phyloP scores from a whole-genome alignment of 2,113 vertebrate species.

The Cariama cristata region DNA sequence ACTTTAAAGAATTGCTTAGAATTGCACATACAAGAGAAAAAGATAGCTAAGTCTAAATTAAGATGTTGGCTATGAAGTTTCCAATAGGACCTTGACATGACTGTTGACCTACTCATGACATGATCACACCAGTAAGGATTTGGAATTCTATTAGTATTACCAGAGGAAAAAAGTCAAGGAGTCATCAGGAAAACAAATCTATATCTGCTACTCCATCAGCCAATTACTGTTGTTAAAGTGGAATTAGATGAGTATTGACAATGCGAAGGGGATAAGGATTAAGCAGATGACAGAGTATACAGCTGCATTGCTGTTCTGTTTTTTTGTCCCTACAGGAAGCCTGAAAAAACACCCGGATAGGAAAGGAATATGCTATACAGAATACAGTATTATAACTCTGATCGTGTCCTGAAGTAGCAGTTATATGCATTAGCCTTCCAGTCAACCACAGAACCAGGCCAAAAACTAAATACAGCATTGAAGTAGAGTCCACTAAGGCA shows the following conservation, averaged over 20 bases:
- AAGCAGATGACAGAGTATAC: slow-evolving; percentile 83
- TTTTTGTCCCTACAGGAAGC: slow-evolving; percentile 12
- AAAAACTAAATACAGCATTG: neutral
- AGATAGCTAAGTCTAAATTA: slow-evolving; percentile 95
- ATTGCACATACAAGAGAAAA: slow-evolving; percentile 81
- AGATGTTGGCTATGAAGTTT: slow-evolving; percentile 98
- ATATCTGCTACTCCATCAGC: slow-evolving; percentile 99
- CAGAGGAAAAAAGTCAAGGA: slow-evolving; percentile 97
- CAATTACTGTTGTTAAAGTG: slow-evolving; percentile 99
- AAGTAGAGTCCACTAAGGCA: neutral
- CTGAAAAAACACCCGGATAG: slow-evolving; percentile 22
- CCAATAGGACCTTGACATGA: slow-evolving; percentile 99
- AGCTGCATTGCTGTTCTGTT: slow-evolving; percentile 38
- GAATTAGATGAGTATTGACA: slow-evolving; percentile 99
- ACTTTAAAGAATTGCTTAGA: slow-evolving; percentile 83
- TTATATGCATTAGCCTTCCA: slow-evolving; percentile 10
- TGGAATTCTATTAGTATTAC: slow-evolving; percentile 99
- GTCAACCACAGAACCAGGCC: neutral
- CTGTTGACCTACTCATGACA: slow-evolving; percentile 98
- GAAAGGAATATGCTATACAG: neutral
- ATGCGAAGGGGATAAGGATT: slow-evolving; percentile 91
- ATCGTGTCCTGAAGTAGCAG: slow-evolving; percentile 14
- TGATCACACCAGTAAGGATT: slow-evolving; percentile 94
- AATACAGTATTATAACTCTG: neutral
- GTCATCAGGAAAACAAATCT: slow-evolving; percentile 99